These are phyloP conservation scores for Bolinopsis microptera DNA, from an alignment of 37 sponge, comb jelly and placozoan genomes.

Conservation along the genomic window DNA sequence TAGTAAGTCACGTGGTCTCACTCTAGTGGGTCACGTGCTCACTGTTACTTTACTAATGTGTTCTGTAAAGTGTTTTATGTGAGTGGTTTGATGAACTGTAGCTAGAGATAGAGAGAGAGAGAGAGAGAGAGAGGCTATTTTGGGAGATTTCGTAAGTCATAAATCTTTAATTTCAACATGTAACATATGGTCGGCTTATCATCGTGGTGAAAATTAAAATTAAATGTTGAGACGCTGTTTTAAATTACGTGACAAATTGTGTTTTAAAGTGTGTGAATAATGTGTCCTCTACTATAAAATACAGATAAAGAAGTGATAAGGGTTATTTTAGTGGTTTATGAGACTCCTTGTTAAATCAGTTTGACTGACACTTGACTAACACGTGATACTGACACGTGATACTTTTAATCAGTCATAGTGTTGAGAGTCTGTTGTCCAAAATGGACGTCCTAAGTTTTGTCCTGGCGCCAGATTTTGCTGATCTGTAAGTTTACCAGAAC, in stretches of 20 bases:
- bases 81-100: not conserved
- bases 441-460: not conserved
- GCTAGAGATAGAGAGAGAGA: too few relatives aligned
- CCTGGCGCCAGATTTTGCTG: conserved; percentile 8
- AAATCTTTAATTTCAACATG: not conserved
- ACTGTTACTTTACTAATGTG: not conserved
- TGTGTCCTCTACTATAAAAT: too few relatives aligned
- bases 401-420: not conserved
- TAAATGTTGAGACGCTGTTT: not conserved
- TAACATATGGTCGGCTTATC: not conserved
- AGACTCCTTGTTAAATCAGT: too few relatives aligned
- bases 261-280: not conserved
- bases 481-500: not conserved
- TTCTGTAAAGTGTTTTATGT: not conserved
- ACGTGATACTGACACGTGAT: not conserved
- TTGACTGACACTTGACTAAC: too few relatives aligned
- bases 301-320: too few relatives aligned
- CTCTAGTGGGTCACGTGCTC: too few relatives aligned
- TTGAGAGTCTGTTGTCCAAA: not conserved
- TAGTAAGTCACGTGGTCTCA: too few relatives aligned
- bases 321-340: too few relatives aligned
- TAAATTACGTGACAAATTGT: not conserved
- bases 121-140: too few relatives aligned
- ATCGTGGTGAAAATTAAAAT: not conserved
- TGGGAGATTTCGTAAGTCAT: not conserved